Conservation (phyloP, 1,140 invertebrate species). For the Chrysopa pallens region DNA sequence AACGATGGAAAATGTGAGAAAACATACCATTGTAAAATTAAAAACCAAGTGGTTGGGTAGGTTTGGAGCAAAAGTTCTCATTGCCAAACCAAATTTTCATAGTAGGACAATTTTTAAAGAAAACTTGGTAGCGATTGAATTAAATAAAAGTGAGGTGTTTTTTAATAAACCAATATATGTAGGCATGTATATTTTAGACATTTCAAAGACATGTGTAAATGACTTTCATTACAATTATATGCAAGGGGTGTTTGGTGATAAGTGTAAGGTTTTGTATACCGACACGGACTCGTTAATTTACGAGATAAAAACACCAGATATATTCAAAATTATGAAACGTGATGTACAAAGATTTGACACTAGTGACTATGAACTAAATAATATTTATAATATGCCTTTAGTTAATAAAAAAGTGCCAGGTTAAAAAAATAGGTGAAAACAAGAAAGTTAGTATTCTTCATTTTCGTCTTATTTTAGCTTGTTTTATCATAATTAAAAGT, state of each 20-base stretch:
- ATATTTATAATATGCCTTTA: constrained; percentile 12
- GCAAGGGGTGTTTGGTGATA: constrained; percentile 4
- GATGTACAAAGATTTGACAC: constrained; percentile 14
- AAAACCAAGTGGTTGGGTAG: constrained; percentile 10
- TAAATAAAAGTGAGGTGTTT: constrained; percentile 3
- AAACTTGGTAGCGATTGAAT: constrained; percentile 2
- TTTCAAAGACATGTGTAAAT: constrained; percentile 5
- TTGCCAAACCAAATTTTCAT: constrained; percentile 16
- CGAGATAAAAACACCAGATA: constrained; percentile 8
- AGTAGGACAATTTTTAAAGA: constrained; percentile 11
- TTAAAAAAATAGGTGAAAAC: constrained; percentile 29
- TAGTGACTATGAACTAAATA: constrained; percentile 13
- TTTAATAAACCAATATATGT: constrained; percentile 6
- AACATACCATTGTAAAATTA: constrained; percentile 18
- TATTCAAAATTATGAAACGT: constrained; percentile 8
- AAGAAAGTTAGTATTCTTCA: no score
- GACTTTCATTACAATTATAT: constrained; percentile 10
- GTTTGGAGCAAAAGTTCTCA: constrained; percentile 11
- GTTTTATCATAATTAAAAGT: no score
- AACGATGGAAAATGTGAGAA: constrained; percentile 24
- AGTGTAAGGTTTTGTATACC: constrained; percentile 12
- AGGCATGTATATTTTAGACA: constrained; percentile 5
- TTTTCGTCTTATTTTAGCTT: no score
- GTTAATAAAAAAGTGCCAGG: constrained; percentile 27
- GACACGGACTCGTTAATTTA: constrained; percentile 15